Evolutionary conservation across 2,797 vertebrate genomes (phyloP).

Genomic region (Acanthiza pusilla): DNA sequence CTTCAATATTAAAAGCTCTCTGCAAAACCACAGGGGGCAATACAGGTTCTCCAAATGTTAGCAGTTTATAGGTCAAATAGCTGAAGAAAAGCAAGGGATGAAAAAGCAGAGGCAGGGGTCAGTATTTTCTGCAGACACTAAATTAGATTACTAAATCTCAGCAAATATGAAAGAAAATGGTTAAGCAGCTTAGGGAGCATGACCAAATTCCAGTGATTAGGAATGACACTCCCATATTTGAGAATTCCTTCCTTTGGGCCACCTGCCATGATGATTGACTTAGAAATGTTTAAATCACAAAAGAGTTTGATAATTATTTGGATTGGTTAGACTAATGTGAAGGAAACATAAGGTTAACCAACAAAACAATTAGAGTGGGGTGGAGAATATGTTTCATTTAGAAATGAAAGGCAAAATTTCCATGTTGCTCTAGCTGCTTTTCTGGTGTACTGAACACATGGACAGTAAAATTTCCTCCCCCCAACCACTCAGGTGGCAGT

Average conservation of each 20-base stretch:
- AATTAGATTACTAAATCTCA: neutral
- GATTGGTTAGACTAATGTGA: neutral
- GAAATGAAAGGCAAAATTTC: neutral
- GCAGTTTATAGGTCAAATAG: neutral
- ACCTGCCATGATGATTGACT: constrained; percentile 26
- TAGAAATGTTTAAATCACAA: constrained; percentile 22
- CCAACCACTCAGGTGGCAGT: neutral
- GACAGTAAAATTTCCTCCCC: neutral
- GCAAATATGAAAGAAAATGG: neutral
- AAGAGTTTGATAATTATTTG: constrained; percentile 22
- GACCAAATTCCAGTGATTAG: neutral
- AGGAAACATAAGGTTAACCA: constrained; percentile 10
- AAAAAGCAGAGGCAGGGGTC: neutral
- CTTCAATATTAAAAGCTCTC: neutral
- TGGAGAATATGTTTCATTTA: neutral
- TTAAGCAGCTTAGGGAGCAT: constrained; percentile 13
- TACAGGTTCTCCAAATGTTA: neutral
- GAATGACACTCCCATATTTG: neutral
- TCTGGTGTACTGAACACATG: neutral
- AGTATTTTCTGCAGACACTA: neutral
- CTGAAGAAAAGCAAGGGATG: neutral
- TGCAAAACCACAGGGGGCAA: neutral
- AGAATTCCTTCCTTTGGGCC: constrained; percentile 29
- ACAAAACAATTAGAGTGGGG: neutral
- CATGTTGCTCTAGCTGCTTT: neutral